phyloP scores from a whole-genome alignment of 2,113 vertebrate species.

The Cervus canadensis region DNA sequence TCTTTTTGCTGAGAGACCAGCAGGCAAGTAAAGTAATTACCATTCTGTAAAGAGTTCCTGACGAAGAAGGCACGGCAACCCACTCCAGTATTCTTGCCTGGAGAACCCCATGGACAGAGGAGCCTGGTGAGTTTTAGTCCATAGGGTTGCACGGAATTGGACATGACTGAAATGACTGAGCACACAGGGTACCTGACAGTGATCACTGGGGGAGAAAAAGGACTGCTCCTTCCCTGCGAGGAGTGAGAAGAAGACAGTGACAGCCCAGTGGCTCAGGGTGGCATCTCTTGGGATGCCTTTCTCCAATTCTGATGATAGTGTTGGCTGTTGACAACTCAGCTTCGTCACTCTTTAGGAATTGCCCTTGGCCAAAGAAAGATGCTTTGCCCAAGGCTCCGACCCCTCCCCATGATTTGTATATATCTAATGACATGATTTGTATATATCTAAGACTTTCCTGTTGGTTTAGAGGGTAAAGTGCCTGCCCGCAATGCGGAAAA shows the following conservation, averaged over 20 bases:
- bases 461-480: too few relatives aligned
- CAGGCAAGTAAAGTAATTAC: neutral
- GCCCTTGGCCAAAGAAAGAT: neutral
- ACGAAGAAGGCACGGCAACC: neutral
- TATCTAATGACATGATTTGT: neutral
- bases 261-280: neutral
- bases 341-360: neutral
- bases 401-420: neutral
- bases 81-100: neutral
- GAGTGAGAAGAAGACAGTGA: neutral
- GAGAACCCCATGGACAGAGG: neutral
- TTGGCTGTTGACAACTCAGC: neutral
- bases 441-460: too few relatives aligned
- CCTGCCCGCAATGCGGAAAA: too few relatives aligned
- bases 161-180: neutral
- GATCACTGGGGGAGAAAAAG: neutral
- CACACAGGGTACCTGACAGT: neutral
- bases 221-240: neutral
- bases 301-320: neutral
- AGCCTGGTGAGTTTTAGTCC: neutral
- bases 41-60: neutral
- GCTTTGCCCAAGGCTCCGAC: neutral
- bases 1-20: neutral
- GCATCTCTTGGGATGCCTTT: neutral
- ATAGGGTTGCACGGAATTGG: neutral